Evolutionary conservation across 2,113 vertebrate genomes (phyloP).

Genomic region (Eurypyga helias): DNA sequence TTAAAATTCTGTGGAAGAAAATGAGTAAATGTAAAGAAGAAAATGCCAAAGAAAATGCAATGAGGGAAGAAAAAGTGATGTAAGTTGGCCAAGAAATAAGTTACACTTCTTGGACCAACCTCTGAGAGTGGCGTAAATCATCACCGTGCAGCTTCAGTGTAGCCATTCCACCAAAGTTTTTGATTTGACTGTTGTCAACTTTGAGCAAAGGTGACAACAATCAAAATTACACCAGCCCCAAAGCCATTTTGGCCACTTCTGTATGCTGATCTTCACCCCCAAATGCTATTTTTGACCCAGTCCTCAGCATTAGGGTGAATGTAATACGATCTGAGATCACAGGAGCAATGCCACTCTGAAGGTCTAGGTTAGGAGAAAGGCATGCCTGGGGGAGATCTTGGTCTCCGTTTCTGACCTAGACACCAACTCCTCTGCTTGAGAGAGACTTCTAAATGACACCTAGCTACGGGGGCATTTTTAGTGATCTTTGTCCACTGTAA

Average conservation of each 20-base stretch:
- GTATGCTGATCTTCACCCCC: not conserved
- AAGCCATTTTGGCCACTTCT: not conserved
- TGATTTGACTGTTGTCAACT: not conserved
- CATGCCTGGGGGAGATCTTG: not conserved
- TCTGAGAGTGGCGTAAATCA: not conserved
- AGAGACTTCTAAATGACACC: not conserved
- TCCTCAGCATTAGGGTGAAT: not conserved
- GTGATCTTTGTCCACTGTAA: not conserved
- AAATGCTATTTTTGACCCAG: not conserved
- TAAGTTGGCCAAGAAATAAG: not conserved
- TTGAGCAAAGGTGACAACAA: not conserved
- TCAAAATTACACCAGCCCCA: not conserved
- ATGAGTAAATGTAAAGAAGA: not conserved
- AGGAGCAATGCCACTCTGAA: not conserved
- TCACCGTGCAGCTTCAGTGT: not conserved
- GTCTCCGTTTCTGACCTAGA: not conserved
- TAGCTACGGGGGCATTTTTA: not conserved
- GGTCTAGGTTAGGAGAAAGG: not conserved
- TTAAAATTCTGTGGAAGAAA: conserved; percentile 8
- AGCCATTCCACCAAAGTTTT: not conserved
- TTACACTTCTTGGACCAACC: not conserved
- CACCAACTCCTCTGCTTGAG: not conserved
- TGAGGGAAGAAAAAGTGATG: conserved; percentile 8
- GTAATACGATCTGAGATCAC: not conserved
- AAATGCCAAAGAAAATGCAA: conserved; percentile 32